Conservation (phyloP, 2,888 invertebrate species). For the Tuberolachnus salignus region DNA sequence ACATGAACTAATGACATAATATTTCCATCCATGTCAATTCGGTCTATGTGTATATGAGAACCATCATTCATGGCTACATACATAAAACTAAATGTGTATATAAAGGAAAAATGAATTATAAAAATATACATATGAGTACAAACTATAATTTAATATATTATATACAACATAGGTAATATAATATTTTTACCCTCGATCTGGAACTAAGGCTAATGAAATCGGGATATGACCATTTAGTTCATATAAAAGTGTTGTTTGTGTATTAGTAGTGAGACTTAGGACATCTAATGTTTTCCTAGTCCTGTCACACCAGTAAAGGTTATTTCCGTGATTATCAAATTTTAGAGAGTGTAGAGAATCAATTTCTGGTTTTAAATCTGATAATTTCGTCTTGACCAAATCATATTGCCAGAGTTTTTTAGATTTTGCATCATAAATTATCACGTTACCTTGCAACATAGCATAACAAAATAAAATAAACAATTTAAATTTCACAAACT, state of each 20-base stretch:
- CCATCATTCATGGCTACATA: slow-evolving; percentile 66
- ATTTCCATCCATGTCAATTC: slow-evolving; percentile 72
- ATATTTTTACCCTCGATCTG: slow-evolving; percentile 70
- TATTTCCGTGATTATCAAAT: slow-evolving; percentile 74
- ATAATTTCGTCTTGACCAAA: slow-evolving; percentile 59
- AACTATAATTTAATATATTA: too few relatives aligned
- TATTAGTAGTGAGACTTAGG: slow-evolving; percentile 68
- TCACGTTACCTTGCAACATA: slow-evolving; percentile 59
- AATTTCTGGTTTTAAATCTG: slow-evolving; percentile 63
- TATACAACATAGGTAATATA: neutral
- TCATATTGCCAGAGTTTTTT: slow-evolving; percentile 65
- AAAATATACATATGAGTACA: too few relatives aligned
- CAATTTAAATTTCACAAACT: slow-evolving; percentile 1
- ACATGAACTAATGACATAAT: slow-evolving; percentile 62
- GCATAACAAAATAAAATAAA: slow-evolving; percentile 40
- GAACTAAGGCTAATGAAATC: slow-evolving; percentile 72
- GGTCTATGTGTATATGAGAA: slow-evolving; percentile 68
- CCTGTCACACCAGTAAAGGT: slow-evolving; percentile 76
- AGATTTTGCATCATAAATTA: slow-evolving; percentile 65
- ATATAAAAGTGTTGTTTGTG: slow-evolving; percentile 69
- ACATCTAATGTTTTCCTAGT: slow-evolving; percentile 71
- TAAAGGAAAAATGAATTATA: slow-evolving; percentile 28
- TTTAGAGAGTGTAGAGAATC: slow-evolving; percentile 68
- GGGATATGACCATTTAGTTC: slow-evolving; percentile 70
- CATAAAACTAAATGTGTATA: slow-evolving; percentile 68